phyloP scores from a whole-genome alignment of 2,888 invertebrate species.

The Phasia obesa region DNA sequence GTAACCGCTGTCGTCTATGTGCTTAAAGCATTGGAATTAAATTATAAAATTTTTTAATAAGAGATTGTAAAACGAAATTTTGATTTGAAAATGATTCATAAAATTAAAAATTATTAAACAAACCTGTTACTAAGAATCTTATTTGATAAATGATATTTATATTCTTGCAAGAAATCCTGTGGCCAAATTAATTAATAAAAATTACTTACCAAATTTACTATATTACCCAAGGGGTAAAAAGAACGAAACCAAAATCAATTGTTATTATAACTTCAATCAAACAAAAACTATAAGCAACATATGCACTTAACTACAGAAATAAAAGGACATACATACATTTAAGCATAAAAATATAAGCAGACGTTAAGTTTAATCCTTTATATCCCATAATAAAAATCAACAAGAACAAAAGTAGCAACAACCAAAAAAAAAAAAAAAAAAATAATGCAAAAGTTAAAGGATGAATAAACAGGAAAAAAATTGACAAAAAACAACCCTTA shows the following conservation, averaged over 20 bases:
- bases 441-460: constrained; percentile 38
- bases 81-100: no score
- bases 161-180: constrained; percentile 34
- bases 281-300: constrained; percentile 42
- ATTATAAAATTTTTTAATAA: no score
- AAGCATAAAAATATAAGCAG: constrained; percentile 63
- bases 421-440: constrained; percentile 17
- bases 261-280: constrained; percentile 49
- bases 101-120: not conserved
- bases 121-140: not conserved
- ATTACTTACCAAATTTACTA: constrained; percentile 57
- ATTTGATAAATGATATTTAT: constrained; percentile 46
- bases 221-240: constrained; percentile 9
- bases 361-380: constrained; percentile 69
- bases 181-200: constrained; percentile 65
- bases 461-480: constrained; percentile 39
- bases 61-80: no score
- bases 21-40: no score
- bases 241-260: constrained; percentile 64
- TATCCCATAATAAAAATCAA: constrained; percentile 68
- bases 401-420: constrained; percentile 43
- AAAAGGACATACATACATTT: constrained; percentile 25
- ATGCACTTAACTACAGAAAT: constrained; percentile 40
- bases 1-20: no score
- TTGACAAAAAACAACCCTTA: constrained; percentile 57